Percentiles rank a stretch among this genome's conserved stretches.
phyloP scores from a whole-genome alignment of 1,140 invertebrate species.

The Stenopsyche tienmushanensis region DNA sequence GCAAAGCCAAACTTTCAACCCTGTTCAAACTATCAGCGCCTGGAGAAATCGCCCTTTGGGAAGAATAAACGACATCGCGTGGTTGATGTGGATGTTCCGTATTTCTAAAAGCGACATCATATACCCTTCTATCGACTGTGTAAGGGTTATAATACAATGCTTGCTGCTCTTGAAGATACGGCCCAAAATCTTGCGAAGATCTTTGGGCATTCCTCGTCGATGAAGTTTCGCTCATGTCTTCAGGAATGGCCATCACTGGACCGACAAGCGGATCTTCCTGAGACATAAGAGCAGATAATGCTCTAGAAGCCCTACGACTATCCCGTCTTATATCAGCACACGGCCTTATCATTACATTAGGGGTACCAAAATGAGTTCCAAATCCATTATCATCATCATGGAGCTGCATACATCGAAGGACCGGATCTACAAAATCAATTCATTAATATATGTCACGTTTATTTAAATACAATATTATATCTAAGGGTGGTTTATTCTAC shows the following conservation, averaged over 20 bases:
- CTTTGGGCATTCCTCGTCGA: background rate
- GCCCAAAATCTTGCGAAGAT: background rate
- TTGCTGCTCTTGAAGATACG: background rate
- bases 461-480: background rate
- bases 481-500: conserved; percentile 4
- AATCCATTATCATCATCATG: conserved; percentile 39
- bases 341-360: conserved; percentile 39
- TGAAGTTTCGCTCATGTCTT: background rate
- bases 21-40: background rate
- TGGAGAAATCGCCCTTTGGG: background rate
- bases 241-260: background rate
- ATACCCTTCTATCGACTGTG: background rate
- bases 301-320: conserved; percentile 34
- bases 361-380: conserved; percentile 32
- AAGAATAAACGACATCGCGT: background rate
- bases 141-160: background rate
- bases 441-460: conserved; percentile 3
- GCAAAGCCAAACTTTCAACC: background rate
- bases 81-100: background rate
- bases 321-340: conserved; percentile 40
- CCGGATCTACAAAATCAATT: conserved; percentile 24
- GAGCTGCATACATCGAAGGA: conserved; percentile 38
- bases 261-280: conserved; percentile 30
- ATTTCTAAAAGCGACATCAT: no score
- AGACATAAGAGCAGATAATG: conserved; percentile 29